These are phyloP conservation scores for Rutpela maculata DNA, from an alignment of 2,888 invertebrate genomes.

Conservation along the genomic window DNA sequence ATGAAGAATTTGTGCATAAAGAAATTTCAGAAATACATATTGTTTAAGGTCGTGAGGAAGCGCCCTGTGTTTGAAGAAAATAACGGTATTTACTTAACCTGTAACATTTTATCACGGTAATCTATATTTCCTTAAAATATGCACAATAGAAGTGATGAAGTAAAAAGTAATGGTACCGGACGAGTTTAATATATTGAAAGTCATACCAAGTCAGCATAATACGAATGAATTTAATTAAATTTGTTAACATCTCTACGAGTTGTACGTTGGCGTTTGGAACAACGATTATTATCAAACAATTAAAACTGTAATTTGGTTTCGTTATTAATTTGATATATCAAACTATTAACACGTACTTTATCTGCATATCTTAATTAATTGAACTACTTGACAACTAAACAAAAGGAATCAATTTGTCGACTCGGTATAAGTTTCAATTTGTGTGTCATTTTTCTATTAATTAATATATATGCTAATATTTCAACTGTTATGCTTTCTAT, in stretches of 20 bases:
- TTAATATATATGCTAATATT: neutral
- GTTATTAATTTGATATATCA: slow-evolving; percentile 33
- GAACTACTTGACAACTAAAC: neutral
- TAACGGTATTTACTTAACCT: too few relatives aligned
- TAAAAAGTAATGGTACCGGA: slow-evolving; percentile 11
- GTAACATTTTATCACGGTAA: neutral
- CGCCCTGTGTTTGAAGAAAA: too few relatives aligned
- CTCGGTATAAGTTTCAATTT: neutral
- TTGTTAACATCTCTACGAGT: slow-evolving; percentile 29
- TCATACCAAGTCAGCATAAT: slow-evolving; percentile 20
- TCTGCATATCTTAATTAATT: slow-evolving; percentile 30
- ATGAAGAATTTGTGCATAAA: too few relatives aligned
- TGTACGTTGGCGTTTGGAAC: slow-evolving; percentile 21
- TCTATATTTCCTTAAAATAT: neutral
- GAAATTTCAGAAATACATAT: too few relatives aligned
- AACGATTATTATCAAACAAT: slow-evolving; percentile 32
- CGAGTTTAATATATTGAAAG: slow-evolving; percentile 10
- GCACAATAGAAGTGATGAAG: neutral
- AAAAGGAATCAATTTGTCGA: slow-evolving; percentile 25
- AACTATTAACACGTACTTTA: slow-evolving; percentile 30
- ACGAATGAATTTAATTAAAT: slow-evolving; percentile 19
- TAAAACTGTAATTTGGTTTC: slow-evolving; percentile 28
- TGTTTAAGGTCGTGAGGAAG: too few relatives aligned
- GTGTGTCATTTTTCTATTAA: neutral
- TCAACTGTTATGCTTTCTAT: neutral